Base-by-base conservation (phyloP, 2,888 invertebrate species). In the Pollenia labialis region DNA sequence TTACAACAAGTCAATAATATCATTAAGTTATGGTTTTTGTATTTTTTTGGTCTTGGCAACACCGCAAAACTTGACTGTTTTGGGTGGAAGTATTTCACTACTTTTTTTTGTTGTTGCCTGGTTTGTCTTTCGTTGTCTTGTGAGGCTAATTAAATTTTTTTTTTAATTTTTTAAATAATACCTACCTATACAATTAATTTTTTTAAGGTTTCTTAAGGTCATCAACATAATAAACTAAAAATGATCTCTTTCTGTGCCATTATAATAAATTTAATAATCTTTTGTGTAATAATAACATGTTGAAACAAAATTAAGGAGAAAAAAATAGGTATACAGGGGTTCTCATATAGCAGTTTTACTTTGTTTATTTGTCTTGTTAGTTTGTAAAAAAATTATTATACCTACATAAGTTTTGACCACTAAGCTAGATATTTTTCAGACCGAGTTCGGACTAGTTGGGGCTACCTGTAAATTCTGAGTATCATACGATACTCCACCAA, bases 201-300 rank as follows among this genome's bases (percentile, higher is more conserved):
- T 48, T 88, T 89, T 81, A 72, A 52, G 81, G 81, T 90, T 90
- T 90, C 90, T 91, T 92, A 91, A 91, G 91, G 91, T 91, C 91
- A 90, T 90, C 92, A 91, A 89, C 91, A 90, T 89, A 90, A 90
- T 91, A 90, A 91, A 72, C 64, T 74, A 42, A 74, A 71, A 74
- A 81, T 81, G 71, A 64, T 60, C 58, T 44, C 44, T 71, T 80
- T 18, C 46, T 69, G 74, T 56, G 48, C 48, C 40, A 64, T 71
- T 69, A 64, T 76, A 58, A 60, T 58, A 50, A 69, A 32, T 46
- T n/a, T 18, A 54, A 71, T 66, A 72, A 71, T 46, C 52, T 66
- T 76, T 77, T 81, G 81, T 80, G 64, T 68, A 80, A 80, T 75
- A 58, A 58, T 18, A 76, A 40, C 32, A 69, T 62, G 32, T 32